Percentiles rank a stretch among this genome's conserved stretches.
Evolutionary conservation across 92 coral and sea anemone species (phyloP).

Genomic region (Paramuricea clavata): DNA sequence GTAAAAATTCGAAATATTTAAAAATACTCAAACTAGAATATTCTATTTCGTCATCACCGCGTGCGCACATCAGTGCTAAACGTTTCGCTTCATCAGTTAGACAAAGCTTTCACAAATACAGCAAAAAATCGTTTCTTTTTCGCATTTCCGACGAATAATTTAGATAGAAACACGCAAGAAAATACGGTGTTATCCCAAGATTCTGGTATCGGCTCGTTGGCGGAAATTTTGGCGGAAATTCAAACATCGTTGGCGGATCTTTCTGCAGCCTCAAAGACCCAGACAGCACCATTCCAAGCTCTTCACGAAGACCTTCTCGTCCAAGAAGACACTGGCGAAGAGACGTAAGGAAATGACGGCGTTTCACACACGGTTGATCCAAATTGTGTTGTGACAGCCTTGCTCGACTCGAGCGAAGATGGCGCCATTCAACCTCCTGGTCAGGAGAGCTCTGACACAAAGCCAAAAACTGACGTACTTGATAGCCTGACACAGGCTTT

Average conservation of each 20-base stretch:
- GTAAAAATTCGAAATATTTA: too few relatives aligned
- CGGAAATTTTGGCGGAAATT: slow-evolving; percentile 33
- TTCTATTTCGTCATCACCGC: neutral
- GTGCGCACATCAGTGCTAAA: neutral
- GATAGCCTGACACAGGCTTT: slow-evolving; percentile 76
- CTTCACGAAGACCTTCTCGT: slow-evolving; percentile 50
- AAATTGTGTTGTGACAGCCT: slow-evolving; percentile 43
- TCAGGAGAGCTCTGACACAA: slow-evolving; percentile 19
- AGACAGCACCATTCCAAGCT: slow-evolving; percentile 44
- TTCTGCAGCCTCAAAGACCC: slow-evolving; percentile 39
- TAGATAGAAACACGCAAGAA: neutral
- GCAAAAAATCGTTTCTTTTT: neutral
- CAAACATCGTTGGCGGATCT: slow-evolving; percentile 41
- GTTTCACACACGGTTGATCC: slow-evolving; percentile 33
- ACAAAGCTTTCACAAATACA: neutral
- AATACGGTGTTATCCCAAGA: neutral
- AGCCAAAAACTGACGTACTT: slow-evolving; percentile 36
- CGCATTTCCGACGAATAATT: neutral
- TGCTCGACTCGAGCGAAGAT: slow-evolving; percentile 67
- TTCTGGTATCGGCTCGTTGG: neutral
- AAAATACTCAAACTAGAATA: too few relatives aligned
- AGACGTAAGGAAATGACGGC: neutral
- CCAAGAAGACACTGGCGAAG: neutral
- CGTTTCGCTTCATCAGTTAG: neutral
- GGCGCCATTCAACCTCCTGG: neutral